A percentile compares a stretch with the other conserved stretches of the same genome.
Evolutionary conservation across 2,888 invertebrate genomes (phyloP).

Genomic region (Xestia c-nigrum): DNA sequence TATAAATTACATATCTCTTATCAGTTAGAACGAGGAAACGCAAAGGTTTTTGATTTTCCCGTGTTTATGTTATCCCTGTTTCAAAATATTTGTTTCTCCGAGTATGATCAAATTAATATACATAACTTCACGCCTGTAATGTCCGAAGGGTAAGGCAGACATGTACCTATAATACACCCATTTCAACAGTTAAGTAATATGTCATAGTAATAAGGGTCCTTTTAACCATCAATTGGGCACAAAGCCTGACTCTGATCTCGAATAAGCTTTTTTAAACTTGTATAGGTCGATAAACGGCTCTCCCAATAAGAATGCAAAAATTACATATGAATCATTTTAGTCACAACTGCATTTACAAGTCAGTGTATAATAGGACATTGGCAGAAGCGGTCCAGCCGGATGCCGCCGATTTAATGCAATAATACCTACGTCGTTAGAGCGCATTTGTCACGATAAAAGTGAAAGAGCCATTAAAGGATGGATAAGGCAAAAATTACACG

Average conservation of each 20-base stretch:
- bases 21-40: not conserved
- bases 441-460: not conserved
- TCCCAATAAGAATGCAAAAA: conserved; percentile 11
- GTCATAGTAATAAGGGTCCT: not conserved
- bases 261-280: not conserved
- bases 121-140: not conserved
- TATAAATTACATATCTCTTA: not conserved
- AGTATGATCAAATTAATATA: not conserved
- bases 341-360: not conserved
- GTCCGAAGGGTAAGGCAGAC: not conserved
- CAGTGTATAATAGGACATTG: conserved; percentile 29
- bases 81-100: not conserved
- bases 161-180: not conserved
- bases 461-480: not conserved
- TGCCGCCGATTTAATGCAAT: conserved; percentile 19
- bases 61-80: not conserved
- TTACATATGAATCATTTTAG: not conserved
- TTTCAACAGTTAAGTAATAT: not conserved
- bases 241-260: not conserved
- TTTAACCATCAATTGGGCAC: not conserved
- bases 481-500: not conserved
- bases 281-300: not conserved
- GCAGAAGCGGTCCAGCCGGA: conserved; percentile 41
- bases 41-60: not conserved
- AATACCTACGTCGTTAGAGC: not conserved